These are phyloP conservation scores for Protosalanx chinensis DNA, from an alignment of 2,797 vertebrate genomes.

Conservation along the genomic window DNA sequence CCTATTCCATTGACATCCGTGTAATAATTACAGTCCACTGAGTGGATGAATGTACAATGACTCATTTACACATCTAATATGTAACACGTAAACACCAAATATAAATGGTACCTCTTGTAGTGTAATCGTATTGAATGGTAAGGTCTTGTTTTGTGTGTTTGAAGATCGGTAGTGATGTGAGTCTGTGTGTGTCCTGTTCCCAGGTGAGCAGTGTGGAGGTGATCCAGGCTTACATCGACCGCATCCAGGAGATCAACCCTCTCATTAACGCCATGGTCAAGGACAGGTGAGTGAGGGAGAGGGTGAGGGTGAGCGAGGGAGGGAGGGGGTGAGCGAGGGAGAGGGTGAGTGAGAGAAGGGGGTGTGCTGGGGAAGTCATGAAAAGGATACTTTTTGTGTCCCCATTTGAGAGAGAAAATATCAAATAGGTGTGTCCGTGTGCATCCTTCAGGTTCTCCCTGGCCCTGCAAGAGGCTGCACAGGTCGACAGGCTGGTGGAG, in stretches of 20 bases:
- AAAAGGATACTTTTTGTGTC: neutral
- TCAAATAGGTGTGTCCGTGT: too few species aligned
- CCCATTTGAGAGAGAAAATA: too few species aligned
- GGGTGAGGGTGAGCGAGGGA: neutral
- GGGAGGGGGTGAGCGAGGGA: too few species aligned
- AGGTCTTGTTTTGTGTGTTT: neutral
- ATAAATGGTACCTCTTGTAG: too few species aligned
- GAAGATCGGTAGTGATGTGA: neutral
- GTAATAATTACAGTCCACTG: too few species aligned
- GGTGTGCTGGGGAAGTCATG: neutral
- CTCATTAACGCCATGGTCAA: constrained; percentile 76
- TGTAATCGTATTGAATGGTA: too few species aligned
- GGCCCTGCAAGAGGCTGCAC: constrained; percentile 71
- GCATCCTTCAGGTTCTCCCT: constrained; percentile 67
- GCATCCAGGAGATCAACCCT: constrained; percentile 74
- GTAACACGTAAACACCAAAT: too few species aligned
- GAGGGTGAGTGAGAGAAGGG: neutral
- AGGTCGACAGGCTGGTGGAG: constrained; percentile 65
- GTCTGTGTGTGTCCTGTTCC: neutral
- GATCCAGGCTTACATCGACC: constrained; percentile 71
- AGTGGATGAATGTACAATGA: too few species aligned
- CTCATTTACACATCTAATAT: too few species aligned
- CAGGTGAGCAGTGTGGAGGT: constrained; percentile 73
- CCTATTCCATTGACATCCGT: too few species aligned
- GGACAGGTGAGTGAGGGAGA: constrained; percentile 55